These are phyloP conservation scores for Andrena minutula DNA, from an alignment of 2,888 invertebrate species.

Conservation along the genomic window DNA sequence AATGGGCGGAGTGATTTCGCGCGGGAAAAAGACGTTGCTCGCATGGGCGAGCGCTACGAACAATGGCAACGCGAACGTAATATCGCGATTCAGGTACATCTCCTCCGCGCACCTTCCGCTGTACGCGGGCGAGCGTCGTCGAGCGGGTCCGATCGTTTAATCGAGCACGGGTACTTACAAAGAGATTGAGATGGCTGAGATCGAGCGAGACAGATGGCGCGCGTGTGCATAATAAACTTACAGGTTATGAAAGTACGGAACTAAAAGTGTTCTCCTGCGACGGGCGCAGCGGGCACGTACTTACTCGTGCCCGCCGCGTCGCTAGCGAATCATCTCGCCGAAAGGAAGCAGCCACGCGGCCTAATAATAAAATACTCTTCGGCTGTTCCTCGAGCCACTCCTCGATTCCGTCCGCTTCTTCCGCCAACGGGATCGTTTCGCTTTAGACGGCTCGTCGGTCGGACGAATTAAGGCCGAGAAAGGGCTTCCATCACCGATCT, in stretches of 20 bases:
- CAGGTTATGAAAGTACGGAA: conserved; percentile 65
- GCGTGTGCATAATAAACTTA: conserved; percentile 32
- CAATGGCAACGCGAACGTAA: conserved; percentile 49
- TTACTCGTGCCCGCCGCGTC: conserved; percentile 1
- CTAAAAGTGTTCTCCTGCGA: conserved; percentile 34
- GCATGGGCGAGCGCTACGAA: conserved; percentile 38
- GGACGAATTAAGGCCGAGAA: conserved; percentile 44
- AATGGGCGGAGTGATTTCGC: not conserved
- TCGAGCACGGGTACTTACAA: conserved; percentile 42
- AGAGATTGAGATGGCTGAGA: conserved; percentile 53
- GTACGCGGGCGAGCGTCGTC: not conserved
- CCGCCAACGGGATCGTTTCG: not conserved
- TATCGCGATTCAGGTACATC: conserved; percentile 74
- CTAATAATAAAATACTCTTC: conserved; percentile 68
- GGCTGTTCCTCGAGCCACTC: conserved; percentile 42
- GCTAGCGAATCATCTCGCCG: conserved; percentile 61
- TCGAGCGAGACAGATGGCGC: conserved; percentile 19
- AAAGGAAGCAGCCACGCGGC: conserved; percentile 63
- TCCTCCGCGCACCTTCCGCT: conserved; percentile 60
- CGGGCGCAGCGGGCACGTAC: conserved; percentile 44
- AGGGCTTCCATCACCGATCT: not conserved
- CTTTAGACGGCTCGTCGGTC: conserved; percentile 59
- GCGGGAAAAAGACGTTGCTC: conserved; percentile 8
- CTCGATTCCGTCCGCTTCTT: conserved; percentile 7
- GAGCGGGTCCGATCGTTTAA: not conserved